Base-by-base conservation (phyloP, 2,797 vertebrate genomes). In the Helostoma temminkii region DNA sequence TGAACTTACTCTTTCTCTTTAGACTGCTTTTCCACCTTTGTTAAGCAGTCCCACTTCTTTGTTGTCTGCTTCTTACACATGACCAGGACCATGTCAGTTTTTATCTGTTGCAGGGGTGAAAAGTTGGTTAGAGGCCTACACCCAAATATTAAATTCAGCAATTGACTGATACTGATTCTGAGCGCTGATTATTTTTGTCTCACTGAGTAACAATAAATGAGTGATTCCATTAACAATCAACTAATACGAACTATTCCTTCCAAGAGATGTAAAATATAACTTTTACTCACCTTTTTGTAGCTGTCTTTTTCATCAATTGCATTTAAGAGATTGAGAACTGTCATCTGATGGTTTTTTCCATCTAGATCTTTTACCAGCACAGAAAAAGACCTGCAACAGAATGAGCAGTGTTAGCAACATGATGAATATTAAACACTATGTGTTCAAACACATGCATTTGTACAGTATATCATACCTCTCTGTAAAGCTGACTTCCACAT, bases 1-100 rank as follows among this genome's bases (percentile, higher is more conserved):
- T 49, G 3, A 43, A 95, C 97, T 95, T 85, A 99, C 97, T 97
- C 96, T 88, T 98, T 98, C n/a, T 98, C 97, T 89, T 98, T 99
- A 4, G 95, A 93, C 80, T 96, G 95, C 83, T 98, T 98, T 74
- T 98, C 97, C 81, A 96, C 94, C 70, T 96, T 94, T 61, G 98
- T 99, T 71, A 99, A 88, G 78, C 94, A 99, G 1, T 98, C 97
- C 98, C 98, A 99, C 80, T 96, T 96, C 80, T 96, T 96, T 63
- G 94, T 87, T 0, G 86, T 69, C 83, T 95, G 95, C 93, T 99
- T 99, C 91, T 92, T 97, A 87, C 97, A 98, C 94, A 98, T 94
- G 75, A 99, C 67, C 45, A 99, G 91, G 57, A 99, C 76, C 88
- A 93, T 97, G 86, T 99, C 98, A 18, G 96, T 97, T 94, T 99